These are phyloP conservation scores for Heliconius congener DNA, from an alignment of 1,140 invertebrate genomes.

Conservation along the genomic window DNA sequence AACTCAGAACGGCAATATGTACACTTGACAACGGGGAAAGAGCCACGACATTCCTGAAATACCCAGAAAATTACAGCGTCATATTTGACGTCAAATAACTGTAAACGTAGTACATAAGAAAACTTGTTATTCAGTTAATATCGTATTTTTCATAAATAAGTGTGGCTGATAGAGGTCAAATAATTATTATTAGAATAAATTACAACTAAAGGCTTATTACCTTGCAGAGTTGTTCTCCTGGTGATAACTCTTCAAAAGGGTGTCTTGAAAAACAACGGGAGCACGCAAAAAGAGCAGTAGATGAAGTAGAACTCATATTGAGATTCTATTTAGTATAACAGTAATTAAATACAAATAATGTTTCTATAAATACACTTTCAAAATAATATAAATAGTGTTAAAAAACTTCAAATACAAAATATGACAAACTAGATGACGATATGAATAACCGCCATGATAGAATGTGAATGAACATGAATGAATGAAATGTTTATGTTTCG, in stretches of 20 bases:
- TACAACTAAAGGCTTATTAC: slow-evolving; percentile 79
- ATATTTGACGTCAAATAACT: slow-evolving; percentile 66
- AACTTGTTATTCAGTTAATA: slow-evolving; percentile 21
- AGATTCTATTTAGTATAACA: slow-evolving; percentile 30
- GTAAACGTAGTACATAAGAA: slow-evolving; percentile 41
- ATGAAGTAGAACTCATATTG: slow-evolving; percentile 61
- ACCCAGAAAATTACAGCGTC: slow-evolving; percentile 61
- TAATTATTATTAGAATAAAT: neutral
- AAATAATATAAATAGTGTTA: slow-evolving; percentile 36
- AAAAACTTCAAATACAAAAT: slow-evolving; percentile 44
- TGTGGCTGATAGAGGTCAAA: neutral
- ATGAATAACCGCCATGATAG: slow-evolving; percentile 46
- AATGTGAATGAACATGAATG: slow-evolving; percentile 33
- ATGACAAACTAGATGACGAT: slow-evolving; percentile 42
- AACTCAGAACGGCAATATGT: slow-evolving; percentile 98
- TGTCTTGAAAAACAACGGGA: slow-evolving; percentile 96
- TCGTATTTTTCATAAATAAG: neutral
- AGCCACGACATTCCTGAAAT: slow-evolving; percentile 95
- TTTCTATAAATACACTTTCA: slow-evolving; percentile 4
- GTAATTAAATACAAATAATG: slow-evolving; percentile 18
- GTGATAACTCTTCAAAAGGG: slow-evolving; percentile 96
- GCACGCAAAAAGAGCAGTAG: slow-evolving; percentile 90
- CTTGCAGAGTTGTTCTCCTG: slow-evolving; percentile 97
- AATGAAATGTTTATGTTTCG: neutral
- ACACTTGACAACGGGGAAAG: slow-evolving; percentile 97